These are phyloP conservation scores for Diorhabda sublineata DNA, from an alignment of 1,140 invertebrate species.

Conservation along the genomic window DNA sequence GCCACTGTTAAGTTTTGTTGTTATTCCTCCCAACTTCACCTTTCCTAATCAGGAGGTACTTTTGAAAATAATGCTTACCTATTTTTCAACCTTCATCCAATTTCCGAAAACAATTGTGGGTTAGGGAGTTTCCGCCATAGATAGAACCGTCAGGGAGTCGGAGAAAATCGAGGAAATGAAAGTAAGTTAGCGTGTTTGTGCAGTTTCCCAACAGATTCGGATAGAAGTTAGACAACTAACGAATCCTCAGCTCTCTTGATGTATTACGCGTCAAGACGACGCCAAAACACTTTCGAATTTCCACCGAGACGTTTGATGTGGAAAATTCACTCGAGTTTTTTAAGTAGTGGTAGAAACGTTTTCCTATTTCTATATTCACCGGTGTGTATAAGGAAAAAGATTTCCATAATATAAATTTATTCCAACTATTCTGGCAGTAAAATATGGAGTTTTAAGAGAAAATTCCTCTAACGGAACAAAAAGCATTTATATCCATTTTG, in stretches of 20 bases:
- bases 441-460: too few relatives aligned
- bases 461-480: too few relatives aligned
- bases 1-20: too few relatives aligned
- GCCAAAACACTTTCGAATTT: slow-evolving; percentile 26
- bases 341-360: background rate
- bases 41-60: slow-evolving; percentile 8
- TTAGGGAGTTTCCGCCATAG: slow-evolving; percentile 19
- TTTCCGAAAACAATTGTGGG: slow-evolving; percentile 42
- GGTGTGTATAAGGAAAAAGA: background rate
- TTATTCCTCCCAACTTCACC: background rate
- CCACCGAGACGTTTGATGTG: slow-evolving; percentile 1
- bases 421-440: background rate
- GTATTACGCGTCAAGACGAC: slow-evolving; percentile 28
- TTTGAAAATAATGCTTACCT: slow-evolving; percentile 14
- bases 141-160: slow-evolving; percentile 27
- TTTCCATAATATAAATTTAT: background rate
- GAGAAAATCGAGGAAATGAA: slow-evolving; percentile 32
- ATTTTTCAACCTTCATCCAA: slow-evolving; percentile 43
- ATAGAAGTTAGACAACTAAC: slow-evolving; percentile 14
- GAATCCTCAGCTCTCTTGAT: slow-evolving; percentile 17
- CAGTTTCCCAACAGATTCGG: slow-evolving; percentile 14
- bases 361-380: background rate
- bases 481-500: too few relatives aligned
- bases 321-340: background rate
- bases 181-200: slow-evolving; percentile 29